Base-by-base conservation (phyloP, 2,888 invertebrate species). In the Balanococcus diminutus region DNA sequence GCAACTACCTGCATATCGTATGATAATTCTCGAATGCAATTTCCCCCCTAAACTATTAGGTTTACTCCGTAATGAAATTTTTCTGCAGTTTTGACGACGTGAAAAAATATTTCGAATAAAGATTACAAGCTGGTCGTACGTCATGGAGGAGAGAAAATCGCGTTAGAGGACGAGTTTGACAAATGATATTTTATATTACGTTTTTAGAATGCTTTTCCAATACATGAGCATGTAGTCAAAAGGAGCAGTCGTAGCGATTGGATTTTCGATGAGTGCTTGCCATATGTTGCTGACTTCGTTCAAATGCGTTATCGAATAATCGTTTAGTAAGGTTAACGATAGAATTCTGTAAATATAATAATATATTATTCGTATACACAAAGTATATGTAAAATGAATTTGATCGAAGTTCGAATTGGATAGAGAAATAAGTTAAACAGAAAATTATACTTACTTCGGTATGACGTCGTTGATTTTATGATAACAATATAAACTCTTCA, bases 191-290 rank as follows among this genome's bases (percentile, higher is more conserved):
- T 42, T 36, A 42, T 75, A 84, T 84, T 84, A 84, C 84, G 67
- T 84, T 84, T 84, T 84, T 19, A 84, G 46, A n/a, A 84, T 84
- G 14, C 75, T 72, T 42, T 84, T 84, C 84, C 84, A 84, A 46
- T 84, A 46, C 39, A 39, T 75, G 14, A 84, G 46, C 75, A 75
- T 36, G 75, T 84, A 84, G 84, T 84, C 84, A 28, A 84, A 72
- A 42, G 84, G 84, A 39, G 72, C 36, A 16, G 84, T 84, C 19
- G 84, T 39, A 11, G 67, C 39, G 32, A 84, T 75, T 8, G 84
- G 84, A 28, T 32, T 75, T 75, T 84, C 84, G 25, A 67, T 42
- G 32, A 84, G 42, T 28, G 72, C 84, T 75, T 84, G 72, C 84
- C 84, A 84, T 42, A 75, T 72, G 42, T 84, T 72, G 42, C 72